phyloP scores from a whole-genome alignment of 2,797 vertebrate species.

The Heteromormyrus szaboi region DNA sequence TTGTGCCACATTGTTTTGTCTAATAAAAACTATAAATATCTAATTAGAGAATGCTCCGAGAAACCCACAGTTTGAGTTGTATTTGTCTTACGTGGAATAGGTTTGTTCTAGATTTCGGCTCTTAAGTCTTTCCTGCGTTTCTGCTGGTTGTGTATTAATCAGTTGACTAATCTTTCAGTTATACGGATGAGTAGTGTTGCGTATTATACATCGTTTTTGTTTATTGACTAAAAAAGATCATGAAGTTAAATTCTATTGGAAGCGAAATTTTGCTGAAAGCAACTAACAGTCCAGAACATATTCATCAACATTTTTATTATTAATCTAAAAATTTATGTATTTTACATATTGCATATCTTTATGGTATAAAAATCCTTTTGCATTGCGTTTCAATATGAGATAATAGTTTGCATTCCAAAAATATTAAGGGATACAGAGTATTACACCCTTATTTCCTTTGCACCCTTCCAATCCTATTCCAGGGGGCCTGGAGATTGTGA shows the following conservation, averaged over 20 bases:
- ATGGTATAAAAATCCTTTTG: not conserved
- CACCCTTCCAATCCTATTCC: not conserved
- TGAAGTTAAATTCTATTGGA: not conserved
- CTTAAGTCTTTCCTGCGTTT: not conserved
- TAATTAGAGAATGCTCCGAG: not conserved
- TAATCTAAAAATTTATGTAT: not conserved
- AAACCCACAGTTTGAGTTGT: not conserved
- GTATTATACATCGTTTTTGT: not conserved
- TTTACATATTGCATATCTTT: not conserved
- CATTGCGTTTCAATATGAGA: not conserved
- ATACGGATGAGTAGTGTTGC: not conserved
- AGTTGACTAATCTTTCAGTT: not conserved
- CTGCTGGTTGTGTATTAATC: not conserved
- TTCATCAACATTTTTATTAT: not conserved
- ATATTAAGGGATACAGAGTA: not conserved
- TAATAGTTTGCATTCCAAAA: not conserved
- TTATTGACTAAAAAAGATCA: not conserved
- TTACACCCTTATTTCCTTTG: not conserved
- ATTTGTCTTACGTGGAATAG: not conserved
- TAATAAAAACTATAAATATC: not conserved
- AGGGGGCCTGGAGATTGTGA: not conserved
- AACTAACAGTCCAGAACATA: not conserved
- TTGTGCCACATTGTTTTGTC: not conserved
- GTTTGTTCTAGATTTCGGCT: not conserved
- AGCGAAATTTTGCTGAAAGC: not conserved